A percentile compares a stretch with the other conserved stretches of the same genome.
These are phyloP conservation scores for Atrina japonica DNA, from an alignment of 2,888 invertebrate genomes.

Conservation along the genomic window DNA sequence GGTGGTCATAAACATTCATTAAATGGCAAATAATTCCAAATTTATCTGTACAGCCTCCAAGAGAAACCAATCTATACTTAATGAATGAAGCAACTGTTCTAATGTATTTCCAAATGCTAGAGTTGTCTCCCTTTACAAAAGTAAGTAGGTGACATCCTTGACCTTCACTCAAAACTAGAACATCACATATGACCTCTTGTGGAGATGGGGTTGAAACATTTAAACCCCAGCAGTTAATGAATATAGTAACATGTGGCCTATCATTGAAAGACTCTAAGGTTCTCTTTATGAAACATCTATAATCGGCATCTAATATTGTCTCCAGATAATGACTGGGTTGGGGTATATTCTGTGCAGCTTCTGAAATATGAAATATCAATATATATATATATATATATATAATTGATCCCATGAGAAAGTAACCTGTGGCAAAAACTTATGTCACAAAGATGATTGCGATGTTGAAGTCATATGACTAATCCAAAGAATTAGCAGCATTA, in stretches of 20 bases:
- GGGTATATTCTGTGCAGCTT: slow-evolving; percentile 44
- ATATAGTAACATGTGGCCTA: slow-evolving; percentile 47
- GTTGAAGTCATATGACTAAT: no score
- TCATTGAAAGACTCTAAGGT: slow-evolving; percentile 38
- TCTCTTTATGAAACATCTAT: slow-evolving; percentile 45
- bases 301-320: slow-evolving; percentile 35
- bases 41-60: slow-evolving; percentile 65
- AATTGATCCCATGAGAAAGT: no score
- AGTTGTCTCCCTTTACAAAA: slow-evolving; percentile 43
- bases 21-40: slow-evolving; percentile 61
- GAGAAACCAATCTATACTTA: slow-evolving; percentile 60
- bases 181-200: slow-evolving; percentile 54
- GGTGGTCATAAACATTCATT: slow-evolving; percentile 35
- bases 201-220: slow-evolving; percentile 43
- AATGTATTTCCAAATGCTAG: slow-evolving; percentile 45
- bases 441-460: no score
- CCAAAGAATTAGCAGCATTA: no score
- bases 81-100: slow-evolving; percentile 50
- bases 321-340: slow-evolving; percentile 63
- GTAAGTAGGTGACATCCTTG: slow-evolving; percentile 63
- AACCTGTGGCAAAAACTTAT: neutral
- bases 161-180: slow-evolving; percentile 53
- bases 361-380: slow-evolving; percentile 20
- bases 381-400: no score
- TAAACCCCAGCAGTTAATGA: slow-evolving; percentile 66